Evolutionary conservation across 2,797 vertebrate species (phyloP).

Genomic region (Mormyrops boulengeri): DNA sequence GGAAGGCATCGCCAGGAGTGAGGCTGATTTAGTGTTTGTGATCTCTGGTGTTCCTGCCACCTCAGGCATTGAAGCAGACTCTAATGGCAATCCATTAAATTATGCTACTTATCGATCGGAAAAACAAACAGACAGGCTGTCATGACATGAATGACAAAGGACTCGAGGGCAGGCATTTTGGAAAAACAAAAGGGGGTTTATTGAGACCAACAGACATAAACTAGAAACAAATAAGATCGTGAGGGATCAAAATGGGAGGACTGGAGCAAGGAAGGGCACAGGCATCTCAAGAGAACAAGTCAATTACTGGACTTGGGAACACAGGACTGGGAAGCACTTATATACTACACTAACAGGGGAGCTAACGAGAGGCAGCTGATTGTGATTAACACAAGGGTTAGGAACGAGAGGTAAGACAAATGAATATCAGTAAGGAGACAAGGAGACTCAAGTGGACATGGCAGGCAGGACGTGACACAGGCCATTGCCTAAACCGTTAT

Average conservation of each 20-base stretch:
- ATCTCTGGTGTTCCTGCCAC: background rate
- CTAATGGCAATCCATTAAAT: background rate
- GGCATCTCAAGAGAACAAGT: background rate
- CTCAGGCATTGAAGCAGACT: background rate
- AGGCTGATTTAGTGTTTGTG: background rate
- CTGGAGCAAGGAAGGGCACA: background rate
- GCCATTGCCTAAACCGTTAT: background rate
- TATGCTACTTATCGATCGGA: background rate
- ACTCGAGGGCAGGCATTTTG: background rate
- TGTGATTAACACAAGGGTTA: background rate
- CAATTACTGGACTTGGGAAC: background rate
- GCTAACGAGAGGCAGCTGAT: background rate
- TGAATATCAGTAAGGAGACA: background rate
- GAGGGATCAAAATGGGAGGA: background rate
- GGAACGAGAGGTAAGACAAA: background rate
- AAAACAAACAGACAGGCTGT: background rate
- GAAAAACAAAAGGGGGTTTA: background rate
- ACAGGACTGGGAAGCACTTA: background rate
- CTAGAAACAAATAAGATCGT: background rate
- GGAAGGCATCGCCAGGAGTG: background rate
- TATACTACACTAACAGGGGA: background rate
- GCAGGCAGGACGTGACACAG: background rate
- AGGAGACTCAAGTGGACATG: background rate
- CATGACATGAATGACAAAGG: background rate
- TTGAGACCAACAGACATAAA: background rate